Conservation (phyloP, 2,888 invertebrate genomes). For the Parnassius glacialis region DNA sequence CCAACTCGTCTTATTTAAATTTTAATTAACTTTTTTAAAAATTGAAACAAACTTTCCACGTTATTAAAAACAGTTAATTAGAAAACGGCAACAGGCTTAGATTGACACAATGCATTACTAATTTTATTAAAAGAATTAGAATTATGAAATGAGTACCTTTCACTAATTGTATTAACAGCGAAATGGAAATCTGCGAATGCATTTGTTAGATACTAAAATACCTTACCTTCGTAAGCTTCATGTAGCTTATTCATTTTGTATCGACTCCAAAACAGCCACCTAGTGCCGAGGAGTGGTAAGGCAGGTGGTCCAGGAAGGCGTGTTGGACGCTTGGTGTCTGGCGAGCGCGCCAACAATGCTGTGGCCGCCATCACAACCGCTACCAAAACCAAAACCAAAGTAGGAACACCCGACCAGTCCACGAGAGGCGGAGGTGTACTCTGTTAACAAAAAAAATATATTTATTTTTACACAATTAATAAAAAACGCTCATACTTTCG, state of each 20-base stretch:
- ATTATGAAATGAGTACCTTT: no score
- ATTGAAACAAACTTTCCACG: no score
- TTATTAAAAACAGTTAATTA: no score
- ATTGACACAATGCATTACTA: no score
- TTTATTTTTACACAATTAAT: no score
- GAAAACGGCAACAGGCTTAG: no score
- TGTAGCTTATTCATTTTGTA: conserved; percentile 88
- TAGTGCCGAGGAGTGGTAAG: conserved; percentile 88
- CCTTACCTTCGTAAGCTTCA: conserved; percentile 87
- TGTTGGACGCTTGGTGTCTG: conserved; percentile 45
- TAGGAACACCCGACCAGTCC: conserved; percentile 71
- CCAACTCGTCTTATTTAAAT: conserved; percentile 9
- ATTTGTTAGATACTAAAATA: conserved; percentile 13
- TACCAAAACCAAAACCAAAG: conserved; percentile 56
- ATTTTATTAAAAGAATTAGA: no score
- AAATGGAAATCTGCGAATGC: not conserved
- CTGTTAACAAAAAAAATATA: conserved; percentile 40
- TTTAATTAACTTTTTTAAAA: not conserved
- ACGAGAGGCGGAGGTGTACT: conserved; percentile 59
- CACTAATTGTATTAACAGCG: no score
- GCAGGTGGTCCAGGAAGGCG: conserved; percentile 87
- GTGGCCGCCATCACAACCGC: conserved; percentile 55
- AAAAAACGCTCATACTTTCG: no score
- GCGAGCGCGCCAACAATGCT: conserved; percentile 48
- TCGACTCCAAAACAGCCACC: conserved; percentile 87